Percentiles rank a stretch among this genome's conserved stretches.
These are phyloP conservation scores for Plectropomus leopardus DNA, from an alignment of 2,113 vertebrate species.

Conservation along the genomic window DNA sequence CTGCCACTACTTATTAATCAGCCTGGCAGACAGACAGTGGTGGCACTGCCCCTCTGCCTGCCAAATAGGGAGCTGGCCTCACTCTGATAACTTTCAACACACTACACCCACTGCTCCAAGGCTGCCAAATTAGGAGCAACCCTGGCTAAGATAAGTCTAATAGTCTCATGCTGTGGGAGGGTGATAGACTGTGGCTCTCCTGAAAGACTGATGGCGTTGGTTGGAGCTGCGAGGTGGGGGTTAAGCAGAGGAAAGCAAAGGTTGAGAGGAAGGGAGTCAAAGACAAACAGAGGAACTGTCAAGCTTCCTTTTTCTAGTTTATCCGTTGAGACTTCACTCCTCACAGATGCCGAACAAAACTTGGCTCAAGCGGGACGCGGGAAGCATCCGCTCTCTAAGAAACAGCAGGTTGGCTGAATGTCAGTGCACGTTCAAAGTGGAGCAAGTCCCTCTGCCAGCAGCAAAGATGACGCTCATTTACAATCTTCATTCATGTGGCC, in stretches of 20 bases:
- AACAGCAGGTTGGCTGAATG: conserved; percentile 27
- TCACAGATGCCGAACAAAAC: conserved; percentile 1
- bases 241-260: conserved; percentile 34
- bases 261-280: background rate
- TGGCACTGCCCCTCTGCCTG: conserved; percentile 71
- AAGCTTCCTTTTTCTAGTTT: background rate
- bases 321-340: background rate
- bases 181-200: conserved; percentile 64
- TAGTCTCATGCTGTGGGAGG: conserved; percentile 60
- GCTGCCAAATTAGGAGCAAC: conserved; percentile 78
- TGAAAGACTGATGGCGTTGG: conserved; percentile 50
- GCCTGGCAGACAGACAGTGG: conserved; percentile 72
- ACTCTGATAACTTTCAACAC: conserved; percentile 77
- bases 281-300: conserved; percentile 2
- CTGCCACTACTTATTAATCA: conserved; percentile 77
- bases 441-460: conserved; percentile 19
- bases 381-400: background rate
- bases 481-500: conserved; percentile 20
- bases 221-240: conserved; percentile 19
- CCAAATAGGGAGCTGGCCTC: conserved; percentile 79
- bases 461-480: conserved; percentile 41
- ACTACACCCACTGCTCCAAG: conserved; percentile 58
- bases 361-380: background rate
- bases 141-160: conserved; percentile 74
- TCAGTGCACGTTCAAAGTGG: conserved; percentile 17